Conservation (phyloP, 2,113 vertebrate genomes). For the Channa argus region DNA sequence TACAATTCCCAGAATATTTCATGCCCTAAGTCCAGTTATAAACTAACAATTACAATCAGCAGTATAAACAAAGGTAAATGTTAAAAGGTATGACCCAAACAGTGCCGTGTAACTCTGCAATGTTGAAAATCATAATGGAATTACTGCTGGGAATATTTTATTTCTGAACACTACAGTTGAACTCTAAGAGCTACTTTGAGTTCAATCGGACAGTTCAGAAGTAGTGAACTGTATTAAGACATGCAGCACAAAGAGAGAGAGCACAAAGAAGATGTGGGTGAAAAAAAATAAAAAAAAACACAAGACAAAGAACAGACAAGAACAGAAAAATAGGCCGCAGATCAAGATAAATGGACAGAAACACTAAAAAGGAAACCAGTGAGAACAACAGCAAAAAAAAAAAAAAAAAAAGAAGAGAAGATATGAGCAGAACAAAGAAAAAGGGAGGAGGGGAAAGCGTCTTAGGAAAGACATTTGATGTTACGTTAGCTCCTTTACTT, state of each 20-base stretch:
- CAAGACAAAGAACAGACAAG: neutral
- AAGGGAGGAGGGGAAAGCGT: neutral
- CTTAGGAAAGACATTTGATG: neutral
- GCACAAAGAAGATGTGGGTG: neutral
- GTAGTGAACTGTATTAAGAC: neutral
- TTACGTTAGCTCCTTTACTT: neutral
- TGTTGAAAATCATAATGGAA: too few relatives aligned
- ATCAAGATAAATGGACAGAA: constrained; percentile 6
- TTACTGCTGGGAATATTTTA: too few relatives aligned
- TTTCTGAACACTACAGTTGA: too few relatives aligned
- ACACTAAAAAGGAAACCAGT: neutral
- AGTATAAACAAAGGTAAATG: constrained; percentile 21
- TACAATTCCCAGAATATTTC: neutral
- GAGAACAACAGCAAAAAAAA: neutral
- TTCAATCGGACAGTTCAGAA: too few relatives aligned
- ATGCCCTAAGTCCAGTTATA: neutral
- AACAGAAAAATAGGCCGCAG: neutral
- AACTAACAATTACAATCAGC: neutral
- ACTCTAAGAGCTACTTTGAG: neutral
- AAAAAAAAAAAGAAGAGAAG: neutral
- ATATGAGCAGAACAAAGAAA: neutral
- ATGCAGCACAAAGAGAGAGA: neutral
- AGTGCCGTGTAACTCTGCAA: too few relatives aligned
- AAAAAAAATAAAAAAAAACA: neutral
- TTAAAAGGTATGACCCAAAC: constrained; percentile 22